A percentile compares a stretch with the other conserved stretches of the same genome.
These are phyloP conservation scores for Limnephilus lunatus DNA, from an alignment of 2,888 invertebrate species.

Conservation along the genomic window DNA sequence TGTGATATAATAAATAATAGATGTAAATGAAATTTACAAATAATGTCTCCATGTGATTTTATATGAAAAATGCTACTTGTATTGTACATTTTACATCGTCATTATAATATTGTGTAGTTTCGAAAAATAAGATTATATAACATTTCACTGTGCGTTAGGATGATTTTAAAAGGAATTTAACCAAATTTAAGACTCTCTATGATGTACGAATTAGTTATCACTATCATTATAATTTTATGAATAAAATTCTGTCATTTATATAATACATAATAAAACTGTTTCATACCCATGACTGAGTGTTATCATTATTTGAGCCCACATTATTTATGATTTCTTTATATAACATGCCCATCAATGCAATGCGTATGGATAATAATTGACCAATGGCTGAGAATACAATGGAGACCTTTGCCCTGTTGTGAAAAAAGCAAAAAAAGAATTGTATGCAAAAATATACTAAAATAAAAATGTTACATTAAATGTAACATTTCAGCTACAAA, in stretches of 20 bases:
- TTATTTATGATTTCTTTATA: too few species aligned
- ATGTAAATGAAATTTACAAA: slow-evolving; percentile 22
- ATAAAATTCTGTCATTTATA: not conserved
- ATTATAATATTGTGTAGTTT: not conserved
- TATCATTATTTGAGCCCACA: not conserved
- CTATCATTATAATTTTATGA: not conserved
- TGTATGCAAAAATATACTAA: too few species aligned
- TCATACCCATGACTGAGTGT: not conserved
- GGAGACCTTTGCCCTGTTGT: too few species aligned
- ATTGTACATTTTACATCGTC: not conserved
- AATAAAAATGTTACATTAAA: too few species aligned
- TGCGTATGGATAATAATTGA: not conserved
- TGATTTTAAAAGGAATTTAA: not conserved
- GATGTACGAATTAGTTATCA: not conserved
- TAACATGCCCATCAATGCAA: too few species aligned
- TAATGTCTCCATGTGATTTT: slow-evolving; percentile 18
- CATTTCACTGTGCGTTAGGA: not conserved
- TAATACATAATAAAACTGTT: not conserved
- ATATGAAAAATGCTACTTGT: slow-evolving; percentile 30
- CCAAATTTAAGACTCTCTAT: not conserved
- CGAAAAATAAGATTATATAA: not conserved
- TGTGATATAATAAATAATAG: slow-evolving; percentile 35
- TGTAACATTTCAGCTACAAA: too few species aligned
- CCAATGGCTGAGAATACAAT: not conserved
- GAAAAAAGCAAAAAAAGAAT: too few species aligned